A percentile compares a stretch with the other conserved stretches of the same genome.
These are phyloP conservation scores for Lagothrix lagotricha DNA, from an alignment of 2,797 vertebrate species.

Conservation along the genomic window DNA sequence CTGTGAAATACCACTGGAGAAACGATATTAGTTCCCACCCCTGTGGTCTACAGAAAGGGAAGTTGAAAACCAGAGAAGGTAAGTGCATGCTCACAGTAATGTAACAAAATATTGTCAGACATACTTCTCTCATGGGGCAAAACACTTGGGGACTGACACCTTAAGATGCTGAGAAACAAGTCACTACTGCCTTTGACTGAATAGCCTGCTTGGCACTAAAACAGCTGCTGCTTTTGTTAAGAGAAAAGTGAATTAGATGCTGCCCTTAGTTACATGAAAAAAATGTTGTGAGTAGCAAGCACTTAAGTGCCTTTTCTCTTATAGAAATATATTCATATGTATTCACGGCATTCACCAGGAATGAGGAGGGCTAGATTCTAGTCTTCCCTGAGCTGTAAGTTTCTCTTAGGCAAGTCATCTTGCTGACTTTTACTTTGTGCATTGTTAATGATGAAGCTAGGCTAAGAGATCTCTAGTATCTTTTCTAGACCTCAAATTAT, in stretches of 20 bases:
- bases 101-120: background rate
- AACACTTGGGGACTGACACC: background rate
- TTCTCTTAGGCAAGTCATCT: background rate
- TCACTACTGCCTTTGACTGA: background rate
- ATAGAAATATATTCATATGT: background rate
- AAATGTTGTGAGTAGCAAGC: background rate
- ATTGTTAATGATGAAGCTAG: background rate
- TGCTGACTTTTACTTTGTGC: background rate
- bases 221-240: background rate
- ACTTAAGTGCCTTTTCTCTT: background rate
- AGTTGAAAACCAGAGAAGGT: background rate
- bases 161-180: background rate
- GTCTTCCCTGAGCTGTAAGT: background rate
- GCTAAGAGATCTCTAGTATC: background rate
- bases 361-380: background rate
- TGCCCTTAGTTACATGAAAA: background rate
- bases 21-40: background rate
- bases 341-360: background rate
- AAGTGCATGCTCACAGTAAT: background rate
- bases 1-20: background rate
- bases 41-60: background rate
- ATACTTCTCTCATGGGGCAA: background rate
- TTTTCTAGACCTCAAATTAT: conserved; percentile 7
- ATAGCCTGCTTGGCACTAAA: background rate
- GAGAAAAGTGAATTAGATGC: background rate